Conservation (phyloP, 2,797 vertebrate species). For the Falco peregrinus region DNA sequence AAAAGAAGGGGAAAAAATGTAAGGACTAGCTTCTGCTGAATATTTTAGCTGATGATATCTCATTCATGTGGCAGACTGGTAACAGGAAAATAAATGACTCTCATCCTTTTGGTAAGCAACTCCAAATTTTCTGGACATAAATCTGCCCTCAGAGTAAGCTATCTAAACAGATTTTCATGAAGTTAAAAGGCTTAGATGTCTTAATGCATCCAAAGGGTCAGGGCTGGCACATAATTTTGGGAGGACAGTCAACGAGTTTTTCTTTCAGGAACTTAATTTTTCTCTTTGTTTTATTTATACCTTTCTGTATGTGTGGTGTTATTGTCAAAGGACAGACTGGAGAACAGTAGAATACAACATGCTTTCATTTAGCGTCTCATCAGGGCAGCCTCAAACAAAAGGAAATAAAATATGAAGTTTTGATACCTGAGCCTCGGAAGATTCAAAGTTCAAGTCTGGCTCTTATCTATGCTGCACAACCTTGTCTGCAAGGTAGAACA, state of each 20-base stretch:
- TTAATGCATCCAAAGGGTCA: constrained; percentile 77
- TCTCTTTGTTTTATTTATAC: constrained; percentile 78
- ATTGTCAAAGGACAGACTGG: constrained; percentile 41
- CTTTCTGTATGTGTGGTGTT: constrained; percentile 30
- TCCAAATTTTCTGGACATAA: constrained; percentile 86
- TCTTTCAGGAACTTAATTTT: constrained; percentile 77
- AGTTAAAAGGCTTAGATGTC: constrained; percentile 77
- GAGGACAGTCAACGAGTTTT: constrained; percentile 71
- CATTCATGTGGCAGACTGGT: constrained; percentile 83
- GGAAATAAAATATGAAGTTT: constrained; percentile 30
- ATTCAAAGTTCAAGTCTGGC: constrained; percentile 24
- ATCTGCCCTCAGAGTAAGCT: constrained; percentile 82
- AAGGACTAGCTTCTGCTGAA: constrained; percentile 82
- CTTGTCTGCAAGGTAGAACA: constrained; percentile 3
- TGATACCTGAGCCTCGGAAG: constrained; percentile 13
- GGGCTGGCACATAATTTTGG: constrained; percentile 75
- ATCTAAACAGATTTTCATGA: constrained; percentile 79
- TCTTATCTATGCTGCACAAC: not conserved
- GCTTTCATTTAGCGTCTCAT: not conserved
- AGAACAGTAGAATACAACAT: not conserved
- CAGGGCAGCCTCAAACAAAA: not conserved
- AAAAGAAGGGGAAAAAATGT: constrained; percentile 55
- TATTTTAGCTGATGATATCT: constrained; percentile 87
- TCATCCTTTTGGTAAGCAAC: constrained; percentile 84
- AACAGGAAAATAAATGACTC: constrained; percentile 90